A percentile compares a stretch with the other conserved stretches of the same genome.
Conservation (phyloP, 2,888 invertebrate species). For the Seladonia tumulorum region DNA sequence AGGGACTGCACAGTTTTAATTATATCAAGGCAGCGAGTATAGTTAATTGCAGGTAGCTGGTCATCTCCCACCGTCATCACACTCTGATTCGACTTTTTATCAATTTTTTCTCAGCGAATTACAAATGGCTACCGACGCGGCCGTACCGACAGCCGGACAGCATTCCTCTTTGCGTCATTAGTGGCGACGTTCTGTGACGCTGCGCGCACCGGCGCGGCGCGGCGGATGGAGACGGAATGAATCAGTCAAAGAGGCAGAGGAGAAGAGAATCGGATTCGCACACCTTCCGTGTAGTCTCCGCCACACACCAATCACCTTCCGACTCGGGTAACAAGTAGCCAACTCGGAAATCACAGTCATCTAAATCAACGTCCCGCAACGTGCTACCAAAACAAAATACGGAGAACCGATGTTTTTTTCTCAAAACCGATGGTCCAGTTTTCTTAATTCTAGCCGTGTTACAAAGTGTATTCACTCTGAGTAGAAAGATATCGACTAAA, state of each 20-base stretch:
- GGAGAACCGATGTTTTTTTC: constrained; percentile 14
- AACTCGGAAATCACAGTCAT: constrained; percentile 78
- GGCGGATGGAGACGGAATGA: constrained; percentile 35
- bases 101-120: constrained; percentile 74
- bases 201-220: constrained; percentile 39
- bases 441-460: background rate
- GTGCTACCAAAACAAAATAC: constrained; percentile 44
- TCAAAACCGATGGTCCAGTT: background rate
- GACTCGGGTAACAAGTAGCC: constrained; percentile 76
- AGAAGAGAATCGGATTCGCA: constrained; percentile 54
- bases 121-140: constrained; percentile 82
- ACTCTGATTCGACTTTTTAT: constrained; percentile 80
- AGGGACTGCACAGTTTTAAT: constrained; percentile 76
- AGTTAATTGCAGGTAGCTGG: constrained; percentile 78
- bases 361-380: constrained; percentile 78
- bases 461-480: background rate
- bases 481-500: too few relatives aligned
- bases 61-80: constrained; percentile 76
- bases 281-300: constrained; percentile 63
- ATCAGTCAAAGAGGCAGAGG: constrained; percentile 27
- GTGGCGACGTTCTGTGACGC: constrained; percentile 80
- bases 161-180: constrained; percentile 83
- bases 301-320: constrained; percentile 59
- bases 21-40: constrained; percentile 76
- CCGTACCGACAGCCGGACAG: constrained; percentile 79